Evolutionary conservation across 2,888 invertebrate genomes (phyloP).

Genomic region (Luffia ferchaultella): DNA sequence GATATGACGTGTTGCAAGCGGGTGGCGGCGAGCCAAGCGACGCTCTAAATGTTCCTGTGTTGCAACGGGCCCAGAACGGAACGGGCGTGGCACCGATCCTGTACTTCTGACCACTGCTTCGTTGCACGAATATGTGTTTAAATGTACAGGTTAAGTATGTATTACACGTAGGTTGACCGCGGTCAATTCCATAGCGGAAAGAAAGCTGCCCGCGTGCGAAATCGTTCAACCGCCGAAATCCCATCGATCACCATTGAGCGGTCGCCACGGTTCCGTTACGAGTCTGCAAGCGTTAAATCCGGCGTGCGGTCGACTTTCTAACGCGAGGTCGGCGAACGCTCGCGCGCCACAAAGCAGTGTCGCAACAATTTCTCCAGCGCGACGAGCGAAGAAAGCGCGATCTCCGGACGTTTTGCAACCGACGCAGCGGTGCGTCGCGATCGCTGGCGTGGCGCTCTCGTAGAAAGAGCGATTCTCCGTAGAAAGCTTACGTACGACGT

Average conservation of each 20-base stretch:
- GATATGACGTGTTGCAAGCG: slow-evolving; percentile 63
- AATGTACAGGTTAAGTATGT: too few relatives aligned
- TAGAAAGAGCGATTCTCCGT: slow-evolving; percentile 37
- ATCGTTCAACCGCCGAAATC: slow-evolving; percentile 40
- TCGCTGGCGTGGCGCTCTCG: slow-evolving; percentile 13
- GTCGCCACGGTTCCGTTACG: slow-evolving; percentile 63
- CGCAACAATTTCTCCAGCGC: slow-evolving; percentile 60
- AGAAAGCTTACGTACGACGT: slow-evolving; percentile 57
- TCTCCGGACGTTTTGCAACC: slow-evolving; percentile 63
- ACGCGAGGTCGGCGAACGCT: slow-evolving; percentile 61
- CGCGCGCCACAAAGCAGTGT: slow-evolving; percentile 31
- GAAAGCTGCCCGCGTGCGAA: slow-evolving; percentile 63
- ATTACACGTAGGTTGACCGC: slow-evolving; percentile 44
- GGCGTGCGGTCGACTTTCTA: slow-evolving; percentile 65
- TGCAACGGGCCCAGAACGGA: slow-evolving; percentile 57
- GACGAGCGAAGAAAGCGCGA: slow-evolving; percentile 66
- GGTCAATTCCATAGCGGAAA: slow-evolving; percentile 55
- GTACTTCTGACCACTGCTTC: background rate
- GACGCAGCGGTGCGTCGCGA: slow-evolving; percentile 24
- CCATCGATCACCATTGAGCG: slow-evolving; percentile 50
- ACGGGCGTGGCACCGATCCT: slow-evolving; percentile 45
- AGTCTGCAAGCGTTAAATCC: slow-evolving; percentile 52
- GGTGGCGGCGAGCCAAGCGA: slow-evolving; percentile 56
- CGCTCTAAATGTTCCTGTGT: slow-evolving; percentile 62
- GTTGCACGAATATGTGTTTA: slow-evolving; percentile 19